Conservation (phyloP, 2,797 vertebrate genomes). For the Tolypeutes matacus region DNA sequence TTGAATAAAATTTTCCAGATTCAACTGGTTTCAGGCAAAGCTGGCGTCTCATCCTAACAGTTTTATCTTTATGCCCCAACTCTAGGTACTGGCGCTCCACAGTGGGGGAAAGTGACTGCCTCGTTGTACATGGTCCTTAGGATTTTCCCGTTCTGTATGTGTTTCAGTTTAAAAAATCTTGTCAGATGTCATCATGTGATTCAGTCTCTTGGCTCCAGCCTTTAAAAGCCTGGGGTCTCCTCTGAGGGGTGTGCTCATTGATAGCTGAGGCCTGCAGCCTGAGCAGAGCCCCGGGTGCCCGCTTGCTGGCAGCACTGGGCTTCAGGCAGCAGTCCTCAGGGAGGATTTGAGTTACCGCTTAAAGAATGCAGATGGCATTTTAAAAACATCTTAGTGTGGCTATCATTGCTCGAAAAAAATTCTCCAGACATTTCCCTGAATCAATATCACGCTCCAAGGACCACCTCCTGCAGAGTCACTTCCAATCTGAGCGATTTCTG, state of each 20-base stretch:
- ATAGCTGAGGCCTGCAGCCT: conserved; percentile 57
- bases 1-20: background rate
- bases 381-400: conserved; percentile 35
- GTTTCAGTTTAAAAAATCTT: conserved; percentile 48
- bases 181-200: conserved; percentile 65
- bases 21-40: background rate
- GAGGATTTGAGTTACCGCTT: conserved; percentile 62
- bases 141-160: conserved; percentile 21
- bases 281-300: conserved; percentile 19
- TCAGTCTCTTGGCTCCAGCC: conserved; percentile 66
- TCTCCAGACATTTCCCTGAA: background rate
- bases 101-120: background rate
- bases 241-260: conserved; percentile 70
- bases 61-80: background rate
- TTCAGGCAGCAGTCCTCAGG: conserved; percentile 28
- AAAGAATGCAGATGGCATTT: conserved; percentile 52
- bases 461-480: background rate
- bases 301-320: background rate
- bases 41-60: background rate
- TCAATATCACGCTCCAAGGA: background rate
- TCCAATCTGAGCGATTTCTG: background rate
- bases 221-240: background rate
- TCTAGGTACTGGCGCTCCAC: background rate
- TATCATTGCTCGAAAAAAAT: conserved; percentile 11
- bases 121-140: background rate